Evolutionary conservation across 2,113 vertebrate genomes (phyloP).

Genomic region (Romanogobio albipinnatus): DNA sequence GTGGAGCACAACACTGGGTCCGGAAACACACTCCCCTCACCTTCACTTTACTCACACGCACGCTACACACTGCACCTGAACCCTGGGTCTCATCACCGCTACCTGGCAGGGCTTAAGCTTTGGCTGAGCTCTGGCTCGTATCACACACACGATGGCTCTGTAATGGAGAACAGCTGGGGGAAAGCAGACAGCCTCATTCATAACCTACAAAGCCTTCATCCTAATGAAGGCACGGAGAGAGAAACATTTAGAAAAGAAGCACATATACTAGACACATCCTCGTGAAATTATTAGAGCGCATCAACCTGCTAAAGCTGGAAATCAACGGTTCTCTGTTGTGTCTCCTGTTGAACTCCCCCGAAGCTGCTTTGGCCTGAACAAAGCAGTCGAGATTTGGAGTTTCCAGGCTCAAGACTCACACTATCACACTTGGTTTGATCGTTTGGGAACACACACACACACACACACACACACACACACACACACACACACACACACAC

Average conservation of each 20-base stretch:
- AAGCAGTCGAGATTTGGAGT: not conserved
- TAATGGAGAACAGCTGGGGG: conserved; percentile 82
- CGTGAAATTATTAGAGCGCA: conserved; percentile 4
- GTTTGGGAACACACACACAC: too few relatives aligned
- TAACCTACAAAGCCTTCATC: conserved; percentile 69
- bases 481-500: too few relatives aligned
- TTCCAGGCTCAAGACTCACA: not conserved
- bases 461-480: too few relatives aligned
- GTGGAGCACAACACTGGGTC: conserved; percentile 55
- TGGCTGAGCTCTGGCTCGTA: conserved; percentile 47
- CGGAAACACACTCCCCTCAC: conserved; percentile 52
- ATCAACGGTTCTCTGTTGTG: conserved; percentile 18
- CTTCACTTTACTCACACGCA: conserved; percentile 44
- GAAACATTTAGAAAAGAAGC: conserved; percentile 16
- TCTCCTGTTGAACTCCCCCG: not conserved
- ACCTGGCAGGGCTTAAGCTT: conserved; percentile 60
- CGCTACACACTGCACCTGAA: conserved; percentile 51
- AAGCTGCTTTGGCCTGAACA: not conserved
- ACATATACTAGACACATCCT: not conserved
- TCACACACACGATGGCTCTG: conserved; percentile 58
- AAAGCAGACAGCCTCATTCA: conserved; percentile 79
- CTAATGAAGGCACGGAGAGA: conserved; percentile 41
- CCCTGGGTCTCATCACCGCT: conserved; percentile 59
- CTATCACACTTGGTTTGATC: not conserved
- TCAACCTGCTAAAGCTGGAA: conserved; percentile 37